phyloP scores from a whole-genome alignment of 1,140 invertebrate genomes.

The Luehdorfia chinensis region DNA sequence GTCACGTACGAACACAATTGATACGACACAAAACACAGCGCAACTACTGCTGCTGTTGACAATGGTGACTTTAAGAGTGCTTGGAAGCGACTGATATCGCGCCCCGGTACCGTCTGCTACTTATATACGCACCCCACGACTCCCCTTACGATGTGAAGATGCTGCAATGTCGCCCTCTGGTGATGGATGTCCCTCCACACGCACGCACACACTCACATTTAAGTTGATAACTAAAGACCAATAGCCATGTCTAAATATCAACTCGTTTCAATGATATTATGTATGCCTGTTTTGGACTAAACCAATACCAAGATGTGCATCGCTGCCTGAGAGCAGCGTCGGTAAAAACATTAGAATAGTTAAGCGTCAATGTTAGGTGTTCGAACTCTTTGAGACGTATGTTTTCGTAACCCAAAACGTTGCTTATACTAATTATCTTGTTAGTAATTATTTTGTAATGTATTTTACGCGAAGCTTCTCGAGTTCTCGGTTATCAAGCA shows the following conservation, averaged over 20 bases:
- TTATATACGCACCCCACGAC: constrained; percentile 60
- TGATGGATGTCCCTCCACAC: constrained; percentile 41
- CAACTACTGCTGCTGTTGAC: constrained; percentile 15
- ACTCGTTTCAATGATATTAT: constrained; percentile 4
- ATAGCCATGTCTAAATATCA: constrained; percentile 35
- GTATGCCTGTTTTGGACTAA: too few relatives aligned
- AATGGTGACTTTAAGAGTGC: constrained; percentile 39
- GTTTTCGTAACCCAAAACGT: constrained; percentile 38
- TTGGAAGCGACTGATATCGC: constrained; percentile 47
- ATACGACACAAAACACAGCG: constrained; percentile 12
- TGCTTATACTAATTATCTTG: constrained; percentile 28
- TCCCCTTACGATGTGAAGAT: constrained; percentile 42
- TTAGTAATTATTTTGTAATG: constrained; percentile 52
- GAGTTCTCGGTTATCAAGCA: constrained; percentile 43
- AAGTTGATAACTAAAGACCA: constrained; percentile 20
- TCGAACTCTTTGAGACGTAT: constrained; percentile 19
- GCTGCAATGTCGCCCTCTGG: constrained; percentile 53
- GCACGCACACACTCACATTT: constrained; percentile 29
- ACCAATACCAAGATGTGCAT: not conserved
- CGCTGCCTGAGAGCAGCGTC: too few relatives aligned
- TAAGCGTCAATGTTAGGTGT: too few relatives aligned
- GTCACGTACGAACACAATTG: not conserved
- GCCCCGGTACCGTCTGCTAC: constrained; percentile 38
- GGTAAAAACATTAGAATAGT: too few relatives aligned
- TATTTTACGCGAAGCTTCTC: constrained; percentile 36